Evolutionary conservation across 2,113 vertebrate species (phyloP).

Genomic region (Melanostigma gelatinosum): DNA sequence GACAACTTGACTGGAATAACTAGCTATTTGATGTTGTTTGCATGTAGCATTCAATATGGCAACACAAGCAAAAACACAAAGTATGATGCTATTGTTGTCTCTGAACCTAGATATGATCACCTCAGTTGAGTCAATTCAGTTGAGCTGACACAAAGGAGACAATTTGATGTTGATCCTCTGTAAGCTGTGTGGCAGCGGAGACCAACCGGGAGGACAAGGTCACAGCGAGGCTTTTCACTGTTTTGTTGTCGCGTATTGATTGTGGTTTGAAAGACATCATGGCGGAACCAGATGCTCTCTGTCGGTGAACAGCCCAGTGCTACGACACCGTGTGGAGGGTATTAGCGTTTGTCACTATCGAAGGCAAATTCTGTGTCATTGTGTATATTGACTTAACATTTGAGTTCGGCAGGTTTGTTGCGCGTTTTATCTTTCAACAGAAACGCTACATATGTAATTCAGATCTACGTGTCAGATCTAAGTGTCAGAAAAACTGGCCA

Average conservation of each 20-base stretch:
- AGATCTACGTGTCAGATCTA: accelerated
- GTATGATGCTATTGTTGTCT: neutral
- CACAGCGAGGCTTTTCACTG: slow-evolving; percentile 39
- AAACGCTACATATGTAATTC: neutral
- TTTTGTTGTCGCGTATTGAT: slow-evolving; percentile 60
- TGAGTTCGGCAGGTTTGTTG: neutral
- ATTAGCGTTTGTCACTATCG: neutral
- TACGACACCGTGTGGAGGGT: neutral
- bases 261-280: slow-evolving; percentile 48
- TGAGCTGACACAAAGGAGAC: slow-evolving; percentile 26
- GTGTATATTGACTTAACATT: neutral
- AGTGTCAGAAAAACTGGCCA: neutral
- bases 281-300: slow-evolving; percentile 48
- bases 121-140: slow-evolving; percentile 7
- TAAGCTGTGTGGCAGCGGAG: slow-evolving; percentile 40
- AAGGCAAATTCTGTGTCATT: neutral
- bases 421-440: neutral
- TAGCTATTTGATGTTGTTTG: neutral
- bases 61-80: neutral
- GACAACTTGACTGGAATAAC: slow-evolving; percentile 14
- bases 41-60: neutral
- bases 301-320: slow-evolving; percentile 21
- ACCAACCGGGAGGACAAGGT: slow-evolving; percentile 61
- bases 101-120: neutral
- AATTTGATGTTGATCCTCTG: slow-evolving; percentile 54